phyloP scores from a whole-genome alignment of 2,888 invertebrate species.

The Yponomeuta malinellus region DNA sequence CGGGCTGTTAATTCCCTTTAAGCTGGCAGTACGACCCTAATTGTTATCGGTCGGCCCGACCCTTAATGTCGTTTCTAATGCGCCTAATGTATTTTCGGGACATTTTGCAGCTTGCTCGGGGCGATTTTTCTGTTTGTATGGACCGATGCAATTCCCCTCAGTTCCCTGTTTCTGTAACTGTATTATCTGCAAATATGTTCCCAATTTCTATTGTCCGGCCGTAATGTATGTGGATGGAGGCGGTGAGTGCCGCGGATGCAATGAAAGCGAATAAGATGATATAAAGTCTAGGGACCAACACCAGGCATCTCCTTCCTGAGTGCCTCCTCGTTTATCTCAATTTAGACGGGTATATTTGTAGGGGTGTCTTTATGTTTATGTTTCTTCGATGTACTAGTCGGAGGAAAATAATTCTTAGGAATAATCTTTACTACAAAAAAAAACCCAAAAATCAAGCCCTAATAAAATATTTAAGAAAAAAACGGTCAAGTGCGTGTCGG shows the following conservation, averaged over 20 bases:
- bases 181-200: conserved; percentile 73
- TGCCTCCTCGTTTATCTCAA: conserved; percentile 24
- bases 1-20: conserved; percentile 67
- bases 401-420: background rate
- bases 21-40: conserved; percentile 69
- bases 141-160: conserved; percentile 48
- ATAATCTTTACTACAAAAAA: background rate
- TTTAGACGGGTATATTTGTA: background rate
- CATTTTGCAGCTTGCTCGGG: conserved; percentile 73
- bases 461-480: background rate
- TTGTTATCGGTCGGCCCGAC: conserved; percentile 66
- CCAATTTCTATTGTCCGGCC: conserved; percentile 69
- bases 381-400: background rate
- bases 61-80: conserved; percentile 74
- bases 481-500: too few species aligned
- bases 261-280: conserved; percentile 66
- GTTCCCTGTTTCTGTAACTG: conserved; percentile 60
- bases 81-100: conserved; percentile 73
- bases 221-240: conserved; percentile 47
- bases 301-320: conserved; percentile 25
- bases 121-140: conserved; percentile 71
- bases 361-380: background rate
- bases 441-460: background rate
- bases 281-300: conserved; percentile 32
- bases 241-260: conserved; percentile 47